A percentile compares a stretch with the other conserved stretches of the same genome.
These are phyloP conservation scores for Autographa gamma DNA, from an alignment of 2,888 invertebrate genomes.

Conservation along the genomic window DNA sequence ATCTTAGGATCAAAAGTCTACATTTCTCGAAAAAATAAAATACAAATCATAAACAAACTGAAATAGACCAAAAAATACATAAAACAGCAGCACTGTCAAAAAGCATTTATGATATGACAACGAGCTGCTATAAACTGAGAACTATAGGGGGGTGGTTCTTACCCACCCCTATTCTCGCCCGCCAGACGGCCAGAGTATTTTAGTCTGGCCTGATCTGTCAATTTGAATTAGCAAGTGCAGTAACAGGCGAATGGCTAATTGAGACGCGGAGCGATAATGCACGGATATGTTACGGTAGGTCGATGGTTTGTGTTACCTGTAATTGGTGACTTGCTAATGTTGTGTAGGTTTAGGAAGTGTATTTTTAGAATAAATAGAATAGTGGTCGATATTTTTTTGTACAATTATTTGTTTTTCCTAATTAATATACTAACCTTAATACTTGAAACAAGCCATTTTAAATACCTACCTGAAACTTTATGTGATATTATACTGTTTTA, in stretches of 20 bases:
- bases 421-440: too few species aligned
- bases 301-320: conserved; percentile 29
- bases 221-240: conserved; percentile 85
- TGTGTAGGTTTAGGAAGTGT: neutral
- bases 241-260: conserved; percentile 73
- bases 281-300: conserved; percentile 68
- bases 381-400: too few species aligned
- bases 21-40: neutral
- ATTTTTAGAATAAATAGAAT: too few species aligned
- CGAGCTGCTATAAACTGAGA: conserved; percentile 63
- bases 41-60: conserved; percentile 15
- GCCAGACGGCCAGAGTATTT: conserved; percentile 82
- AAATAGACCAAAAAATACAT: conserved; percentile 45
- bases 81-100: conserved; percentile 74
- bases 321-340: neutral
- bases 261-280: conserved; percentile 60
- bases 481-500: too few species aligned
- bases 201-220: conserved; percentile 87
- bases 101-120: conserved; percentile 73
- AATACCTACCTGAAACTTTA: too few species aligned
- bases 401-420: too few species aligned
- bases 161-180: conserved; percentile 60
- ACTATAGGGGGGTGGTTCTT: conserved; percentile 63
- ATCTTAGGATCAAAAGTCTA: neutral
- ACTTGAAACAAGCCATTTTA: too few species aligned